Evolutionary conservation across 2,113 vertebrate genomes (phyloP).

Genomic region (Neodon shergylaensis): DNA sequence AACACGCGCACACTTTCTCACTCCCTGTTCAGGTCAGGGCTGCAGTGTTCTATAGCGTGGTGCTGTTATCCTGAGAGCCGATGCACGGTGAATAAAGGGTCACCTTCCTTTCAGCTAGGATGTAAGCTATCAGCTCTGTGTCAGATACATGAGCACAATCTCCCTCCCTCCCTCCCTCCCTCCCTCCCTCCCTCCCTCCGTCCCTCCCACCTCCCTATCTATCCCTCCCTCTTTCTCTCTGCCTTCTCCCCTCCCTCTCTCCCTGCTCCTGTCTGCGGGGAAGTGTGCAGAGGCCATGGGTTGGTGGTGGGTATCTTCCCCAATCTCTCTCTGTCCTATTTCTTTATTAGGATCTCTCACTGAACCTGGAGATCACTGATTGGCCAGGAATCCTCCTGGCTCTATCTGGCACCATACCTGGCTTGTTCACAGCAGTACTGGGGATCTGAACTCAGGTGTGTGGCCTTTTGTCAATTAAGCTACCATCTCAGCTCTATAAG

Average conservation of each 20-base stretch:
- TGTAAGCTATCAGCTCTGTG: background rate
- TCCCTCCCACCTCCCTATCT: too few species aligned
- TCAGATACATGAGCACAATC: too few species aligned
- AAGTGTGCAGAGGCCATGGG: background rate
- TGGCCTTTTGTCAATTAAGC: background rate
- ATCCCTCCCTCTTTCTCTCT: background rate
- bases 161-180: background rate
- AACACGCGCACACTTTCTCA: background rate
- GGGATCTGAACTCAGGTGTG: background rate
- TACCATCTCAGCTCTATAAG: background rate
- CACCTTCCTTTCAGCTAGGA: conserved; percentile 17
- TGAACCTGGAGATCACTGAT: background rate
- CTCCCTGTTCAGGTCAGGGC: background rate
- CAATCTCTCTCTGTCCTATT: background rate
- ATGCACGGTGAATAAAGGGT: background rate
- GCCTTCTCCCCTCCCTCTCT: background rate
- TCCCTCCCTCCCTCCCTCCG: background rate
- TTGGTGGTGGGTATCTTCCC: background rate
- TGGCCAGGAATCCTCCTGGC: background rate
- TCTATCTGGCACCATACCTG: background rate
- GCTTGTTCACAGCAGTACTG: background rate
- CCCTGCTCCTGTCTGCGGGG: background rate
- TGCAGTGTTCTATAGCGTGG: background rate
- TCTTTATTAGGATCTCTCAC: background rate
- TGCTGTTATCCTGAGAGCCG: conserved; percentile 14